These are phyloP conservation scores for Ips nitidus DNA, from an alignment of 1,140 invertebrate species.

Conservation along the genomic window DNA sequence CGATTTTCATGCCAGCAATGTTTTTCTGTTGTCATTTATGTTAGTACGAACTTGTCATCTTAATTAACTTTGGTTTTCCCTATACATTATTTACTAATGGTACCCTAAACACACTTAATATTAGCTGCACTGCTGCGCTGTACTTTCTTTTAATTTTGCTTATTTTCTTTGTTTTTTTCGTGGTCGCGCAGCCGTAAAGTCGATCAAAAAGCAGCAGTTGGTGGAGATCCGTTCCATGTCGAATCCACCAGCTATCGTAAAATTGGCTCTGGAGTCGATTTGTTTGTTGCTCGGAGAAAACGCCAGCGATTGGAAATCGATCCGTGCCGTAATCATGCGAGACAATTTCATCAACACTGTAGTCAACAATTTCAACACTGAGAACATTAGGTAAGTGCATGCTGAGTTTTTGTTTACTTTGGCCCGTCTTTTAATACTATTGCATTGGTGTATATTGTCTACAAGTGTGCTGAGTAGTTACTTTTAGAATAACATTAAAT, in stretches of 20 bases:
- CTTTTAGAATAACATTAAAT: too few relatives aligned
- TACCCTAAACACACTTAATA: too few relatives aligned
- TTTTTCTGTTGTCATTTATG: too few relatives aligned
- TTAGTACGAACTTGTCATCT: too few relatives aligned
- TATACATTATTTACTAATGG: too few relatives aligned
- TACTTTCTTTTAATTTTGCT: conserved; percentile 15
- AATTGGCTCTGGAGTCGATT: conserved; percentile 97
- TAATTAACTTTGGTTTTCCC: too few relatives aligned
- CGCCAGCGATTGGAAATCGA: conserved; percentile 97
- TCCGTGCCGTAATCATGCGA: conserved; percentile 95
- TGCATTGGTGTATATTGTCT: neutral
- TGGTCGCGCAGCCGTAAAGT: conserved; percentile 85
- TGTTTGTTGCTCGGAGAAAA: conserved; percentile 97
- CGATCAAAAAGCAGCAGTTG: conserved; percentile 98
- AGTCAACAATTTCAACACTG: conserved; percentile 97
- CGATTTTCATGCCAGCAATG: too few relatives aligned
- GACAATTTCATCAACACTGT: conserved; percentile 99
- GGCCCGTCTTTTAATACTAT: neutral
- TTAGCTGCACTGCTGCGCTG: too few relatives aligned
- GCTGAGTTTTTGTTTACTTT: conserved; percentile 4
- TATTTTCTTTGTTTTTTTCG: conserved; percentile 40
- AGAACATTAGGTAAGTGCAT: conserved; percentile 81
- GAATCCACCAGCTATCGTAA: conserved; percentile 96
- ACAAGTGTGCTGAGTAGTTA: neutral
- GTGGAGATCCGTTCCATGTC: conserved; percentile 98